phyloP scores from a whole-genome alignment of 2,113 vertebrate genomes.

The Raja brachyura region DNA sequence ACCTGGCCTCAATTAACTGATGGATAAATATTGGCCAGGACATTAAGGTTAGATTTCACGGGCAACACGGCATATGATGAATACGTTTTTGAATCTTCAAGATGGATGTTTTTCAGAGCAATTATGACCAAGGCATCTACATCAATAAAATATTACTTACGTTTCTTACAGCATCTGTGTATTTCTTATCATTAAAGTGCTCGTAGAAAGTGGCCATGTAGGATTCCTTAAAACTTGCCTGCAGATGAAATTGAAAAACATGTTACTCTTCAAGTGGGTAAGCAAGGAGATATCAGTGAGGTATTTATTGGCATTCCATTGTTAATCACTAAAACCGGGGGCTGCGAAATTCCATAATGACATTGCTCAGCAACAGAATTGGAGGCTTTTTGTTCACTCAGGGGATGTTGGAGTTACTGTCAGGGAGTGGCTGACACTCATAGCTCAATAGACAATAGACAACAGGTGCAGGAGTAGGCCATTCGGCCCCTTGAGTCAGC shows the following conservation, averaged over 20 bases:
- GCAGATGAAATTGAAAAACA: slow-evolving; percentile 45
- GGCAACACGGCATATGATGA: too few relatives aligned
- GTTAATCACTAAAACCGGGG: background rate
- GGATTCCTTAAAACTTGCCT: slow-evolving; percentile 96
- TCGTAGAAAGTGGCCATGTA: slow-evolving; percentile 97
- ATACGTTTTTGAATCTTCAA: too few relatives aligned
- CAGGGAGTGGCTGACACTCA: too few relatives aligned
- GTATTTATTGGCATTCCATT: background rate
- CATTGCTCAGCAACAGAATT: background rate
- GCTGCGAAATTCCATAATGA: background rate
- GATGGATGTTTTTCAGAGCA: background rate
- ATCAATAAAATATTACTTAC: slow-evolving; percentile 58
- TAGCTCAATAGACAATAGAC: too few relatives aligned
- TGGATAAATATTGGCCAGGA: background rate
- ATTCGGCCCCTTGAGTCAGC: too few relatives aligned
- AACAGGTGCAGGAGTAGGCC: too few relatives aligned
- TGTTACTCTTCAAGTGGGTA: background rate
- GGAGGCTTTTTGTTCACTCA: too few relatives aligned
- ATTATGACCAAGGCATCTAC: background rate
- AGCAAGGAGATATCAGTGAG: background rate
- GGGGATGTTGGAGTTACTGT: too few relatives aligned
- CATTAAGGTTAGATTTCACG: background rate
- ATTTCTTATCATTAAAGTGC: slow-evolving; percentile 96
- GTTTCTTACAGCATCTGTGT: slow-evolving; percentile 94
- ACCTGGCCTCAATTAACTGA: background rate